A percentile compares a stretch with the other conserved stretches of the same genome.
Evolutionary conservation across 2,888 invertebrate species (phyloP).

Genomic region (Acrocyrtus sp.): DNA sequence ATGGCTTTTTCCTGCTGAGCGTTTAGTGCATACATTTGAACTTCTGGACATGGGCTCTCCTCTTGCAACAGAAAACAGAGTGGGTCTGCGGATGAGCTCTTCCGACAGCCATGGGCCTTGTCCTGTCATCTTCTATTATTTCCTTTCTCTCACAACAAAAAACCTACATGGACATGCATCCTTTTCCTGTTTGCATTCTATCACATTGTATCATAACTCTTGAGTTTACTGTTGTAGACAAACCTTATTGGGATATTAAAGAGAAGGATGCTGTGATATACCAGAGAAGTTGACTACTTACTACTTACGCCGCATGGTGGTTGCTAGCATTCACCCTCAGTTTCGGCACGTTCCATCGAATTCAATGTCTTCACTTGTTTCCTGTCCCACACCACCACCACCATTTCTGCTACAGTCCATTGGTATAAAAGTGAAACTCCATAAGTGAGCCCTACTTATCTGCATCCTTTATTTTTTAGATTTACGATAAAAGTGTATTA

Average conservation of each 20-base stretch:
- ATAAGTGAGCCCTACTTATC: not conserved
- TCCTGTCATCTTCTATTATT: constrained; percentile 49
- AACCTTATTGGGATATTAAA: constrained; percentile 2
- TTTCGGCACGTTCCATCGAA: constrained; percentile 40
- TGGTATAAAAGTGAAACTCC: constrained; percentile 11
- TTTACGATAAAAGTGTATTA: no score
- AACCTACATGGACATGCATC: constrained; percentile 27
- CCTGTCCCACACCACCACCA: not conserved
- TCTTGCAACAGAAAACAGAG: not conserved
- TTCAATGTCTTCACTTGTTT: constrained; percentile 27
- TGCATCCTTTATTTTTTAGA: no score
- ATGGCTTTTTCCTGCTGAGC: not conserved
- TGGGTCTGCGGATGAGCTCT: constrained; percentile 23
- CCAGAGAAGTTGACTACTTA: not conserved
- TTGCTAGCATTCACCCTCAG: constrained; percentile 21
- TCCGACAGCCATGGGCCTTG: constrained; percentile 47
- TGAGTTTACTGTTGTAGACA: not conserved
- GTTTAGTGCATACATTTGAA: constrained; percentile 49
- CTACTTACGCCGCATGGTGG: no score
- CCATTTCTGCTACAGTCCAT: not conserved
- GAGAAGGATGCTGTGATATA: constrained; percentile 1
- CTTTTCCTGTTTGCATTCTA: constrained; percentile 25
- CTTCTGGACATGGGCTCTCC: no score
- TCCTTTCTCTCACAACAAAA: constrained; percentile 25
- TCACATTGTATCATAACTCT: not conserved